These are phyloP conservation scores for Thymelicus lineola DNA, from an alignment of 2,888 invertebrate genomes.

Conservation along the genomic window DNA sequence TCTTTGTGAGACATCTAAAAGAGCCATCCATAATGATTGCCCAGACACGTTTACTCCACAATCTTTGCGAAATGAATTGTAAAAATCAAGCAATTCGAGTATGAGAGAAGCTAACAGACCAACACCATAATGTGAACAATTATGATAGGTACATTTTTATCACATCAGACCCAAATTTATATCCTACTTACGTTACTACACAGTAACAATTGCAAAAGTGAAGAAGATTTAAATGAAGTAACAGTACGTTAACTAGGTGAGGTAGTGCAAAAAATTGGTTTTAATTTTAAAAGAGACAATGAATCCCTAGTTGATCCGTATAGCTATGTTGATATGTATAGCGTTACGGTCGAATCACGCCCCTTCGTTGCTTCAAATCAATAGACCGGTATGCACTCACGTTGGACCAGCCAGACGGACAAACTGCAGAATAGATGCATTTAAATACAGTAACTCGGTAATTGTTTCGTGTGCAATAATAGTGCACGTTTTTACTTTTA, in stretches of 20 bases:
- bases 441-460: conserved; percentile 14
- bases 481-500: neutral
- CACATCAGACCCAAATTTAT: neutral
- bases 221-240: neutral
- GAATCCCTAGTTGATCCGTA: conserved; percentile 24
- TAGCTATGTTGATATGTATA: neutral
- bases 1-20: conserved; percentile 56
- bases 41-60: conserved; percentile 52
- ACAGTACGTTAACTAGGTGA: neutral
- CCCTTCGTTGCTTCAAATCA: conserved; percentile 71
- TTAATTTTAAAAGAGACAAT: conserved; percentile 6
- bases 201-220: neutral
- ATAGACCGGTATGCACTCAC: conserved; percentile 58
- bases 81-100: conserved; percentile 14
- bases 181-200: neutral
- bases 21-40: conserved; percentile 54
- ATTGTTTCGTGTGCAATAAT: neutral
- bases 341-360: conserved; percentile 69
- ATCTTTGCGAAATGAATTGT: conserved; percentile 47
- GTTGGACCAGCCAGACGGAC: conserved; percentile 56
- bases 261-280: conserved; percentile 43
- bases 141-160: neutral
- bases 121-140: neutral
- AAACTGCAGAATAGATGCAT: conserved; percentile 28
- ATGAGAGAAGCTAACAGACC: neutral